Evolutionary conservation across 2,113 vertebrate species (phyloP).

Genomic region (Falco punctatus): DNA sequence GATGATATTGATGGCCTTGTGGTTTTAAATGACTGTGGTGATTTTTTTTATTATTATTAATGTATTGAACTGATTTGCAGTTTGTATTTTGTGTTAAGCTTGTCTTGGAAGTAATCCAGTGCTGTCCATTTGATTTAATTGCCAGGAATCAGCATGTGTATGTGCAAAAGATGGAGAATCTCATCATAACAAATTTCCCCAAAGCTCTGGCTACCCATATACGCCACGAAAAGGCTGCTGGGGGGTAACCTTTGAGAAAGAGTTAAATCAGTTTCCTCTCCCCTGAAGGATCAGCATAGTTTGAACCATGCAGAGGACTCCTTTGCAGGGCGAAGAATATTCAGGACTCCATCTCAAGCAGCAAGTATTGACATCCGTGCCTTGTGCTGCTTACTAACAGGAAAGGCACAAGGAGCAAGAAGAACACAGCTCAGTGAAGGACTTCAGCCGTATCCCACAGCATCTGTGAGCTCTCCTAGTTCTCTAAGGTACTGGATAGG

Average conservation of each 20-base stretch:
- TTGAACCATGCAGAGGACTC: neutral
- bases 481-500: neutral
- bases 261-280: neutral
- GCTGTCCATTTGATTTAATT: neutral
- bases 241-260: neutral
- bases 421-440: neutral
- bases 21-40: neutral
- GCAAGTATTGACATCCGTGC: neutral
- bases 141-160: neutral
- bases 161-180: neutral
- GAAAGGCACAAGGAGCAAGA: neutral
- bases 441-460: neutral
- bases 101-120: neutral
- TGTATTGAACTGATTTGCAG: slow-evolving; percentile 22
- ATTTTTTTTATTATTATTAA: slow-evolving; percentile 8
- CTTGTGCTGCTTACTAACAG: neutral
- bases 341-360: neutral
- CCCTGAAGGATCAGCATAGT: neutral
- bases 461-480: neutral
- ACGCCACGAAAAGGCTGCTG: neutral
- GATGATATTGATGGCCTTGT: neutral
- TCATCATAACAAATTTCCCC: accelerated
- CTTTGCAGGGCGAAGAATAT: neutral
- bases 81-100: slow-evolving; percentile 24
- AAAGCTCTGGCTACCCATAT: neutral